Base-by-base conservation (phyloP, 2,888 invertebrate genomes). In the Electrophaes corylata region DNA sequence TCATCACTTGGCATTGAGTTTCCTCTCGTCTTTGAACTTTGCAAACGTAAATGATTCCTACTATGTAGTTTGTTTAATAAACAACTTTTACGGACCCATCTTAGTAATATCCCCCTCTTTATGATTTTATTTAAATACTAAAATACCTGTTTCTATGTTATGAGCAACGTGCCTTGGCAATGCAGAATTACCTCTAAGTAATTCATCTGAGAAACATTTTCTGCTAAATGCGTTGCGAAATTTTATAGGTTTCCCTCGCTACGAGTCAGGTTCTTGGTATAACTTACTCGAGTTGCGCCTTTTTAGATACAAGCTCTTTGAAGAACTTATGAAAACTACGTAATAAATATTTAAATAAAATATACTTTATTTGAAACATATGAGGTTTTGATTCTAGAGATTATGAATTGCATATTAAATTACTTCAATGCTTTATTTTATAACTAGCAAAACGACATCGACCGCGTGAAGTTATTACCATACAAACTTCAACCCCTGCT, bases 1-100 rank as follows among this genome's bases (percentile, higher is more conserved):
- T 60, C 55, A 60, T 33, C 20, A 45, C 46, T 40, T 62, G 57
- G 47, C 65, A 66, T 62, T 56, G 56, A 61, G 41, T 40, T 41
- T 33, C 55, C 40, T 56, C 18, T 59, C 57, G 50, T 53, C 40
- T 54, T 51, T 43, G 44, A 53, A 16, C 20, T 20, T 10, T 8
- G 23, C 23, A 23, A 11, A 6, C 23, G 6, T 23, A 10, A 29
- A n/a, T n/a, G 26, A 26, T 6, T 26, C 4, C 8, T 26, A 6
- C 26, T n/a, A n/a, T n/a, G n/a, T n/a, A n/a, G n/a, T n/a, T n/a
- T n/a, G n/a, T n/a, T n/a, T n/a, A n/a, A 20, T 20, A 20, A 5
- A 20, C 1, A 5, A 26, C 23, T 4, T 5, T 26, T 4, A 5
- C 26, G 26, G 5, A 26, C 26, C 26, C 6, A 26, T 20, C n/a